phyloP scores from a whole-genome alignment of 1,140 invertebrate genomes.

The Calephelis virginiensis region DNA sequence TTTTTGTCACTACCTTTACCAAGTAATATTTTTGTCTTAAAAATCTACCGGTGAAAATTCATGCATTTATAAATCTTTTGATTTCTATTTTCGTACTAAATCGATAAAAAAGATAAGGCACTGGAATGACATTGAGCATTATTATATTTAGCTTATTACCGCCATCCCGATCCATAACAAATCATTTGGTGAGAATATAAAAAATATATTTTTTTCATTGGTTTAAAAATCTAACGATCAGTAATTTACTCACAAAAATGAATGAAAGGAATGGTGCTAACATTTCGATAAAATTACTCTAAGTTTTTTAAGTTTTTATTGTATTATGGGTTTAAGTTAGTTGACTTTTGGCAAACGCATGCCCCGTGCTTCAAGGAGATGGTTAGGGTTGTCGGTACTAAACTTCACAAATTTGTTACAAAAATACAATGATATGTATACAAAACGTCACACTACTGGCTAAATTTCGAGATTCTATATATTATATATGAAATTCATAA shows the following conservation, averaged over 20 bases:
- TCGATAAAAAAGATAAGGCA: slow-evolving; percentile 47
- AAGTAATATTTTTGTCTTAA: slow-evolving; percentile 32
- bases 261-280: too few relatives aligned
- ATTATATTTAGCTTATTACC: background rate
- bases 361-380: slow-evolving; percentile 39
- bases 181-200: too few relatives aligned
- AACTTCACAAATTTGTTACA: background rate
- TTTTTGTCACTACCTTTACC: slow-evolving; percentile 25
- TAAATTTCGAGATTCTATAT: slow-evolving; percentile 38
- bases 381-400: background rate
- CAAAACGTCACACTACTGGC: slow-evolving; percentile 7
- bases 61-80: slow-evolving; percentile 24
- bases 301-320: too few relatives aligned
- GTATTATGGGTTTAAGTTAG: too few relatives aligned
- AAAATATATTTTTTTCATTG: too few relatives aligned
- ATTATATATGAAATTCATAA: slow-evolving; percentile 20
- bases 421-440: slow-evolving; percentile 25
- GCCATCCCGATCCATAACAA: too few relatives aligned
- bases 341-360: too few relatives aligned
- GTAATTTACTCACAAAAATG: too few relatives aligned
- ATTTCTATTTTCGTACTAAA: background rate
- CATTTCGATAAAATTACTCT: too few relatives aligned
- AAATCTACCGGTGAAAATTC: slow-evolving; percentile 28
- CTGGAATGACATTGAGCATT: slow-evolving; percentile 70
- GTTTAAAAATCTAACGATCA: too few relatives aligned